Evolutionary conservation across 2,888 invertebrate genomes (phyloP).

Genomic region (Thera obeliscata): DNA sequence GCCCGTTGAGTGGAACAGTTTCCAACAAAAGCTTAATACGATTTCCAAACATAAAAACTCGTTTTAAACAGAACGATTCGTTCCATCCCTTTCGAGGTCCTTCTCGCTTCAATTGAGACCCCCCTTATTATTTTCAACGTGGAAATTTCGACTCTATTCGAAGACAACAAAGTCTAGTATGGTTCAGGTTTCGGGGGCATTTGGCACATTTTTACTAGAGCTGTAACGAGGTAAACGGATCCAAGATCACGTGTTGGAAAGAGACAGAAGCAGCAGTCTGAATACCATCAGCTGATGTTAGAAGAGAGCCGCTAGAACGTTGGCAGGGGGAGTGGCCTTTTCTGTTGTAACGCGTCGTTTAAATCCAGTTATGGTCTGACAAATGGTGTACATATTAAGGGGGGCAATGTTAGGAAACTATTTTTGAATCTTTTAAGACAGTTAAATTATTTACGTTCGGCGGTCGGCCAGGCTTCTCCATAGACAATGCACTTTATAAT

Average conservation of each 20-base stretch:
- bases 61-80: conserved; percentile 79
- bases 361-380: conserved; percentile 84
- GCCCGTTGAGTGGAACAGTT: conserved; percentile 83
- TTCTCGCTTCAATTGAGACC: conserved; percentile 76
- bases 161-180: conserved; percentile 41
- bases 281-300: conserved; percentile 30
- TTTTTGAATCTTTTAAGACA: conserved; percentile 85
- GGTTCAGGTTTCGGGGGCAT: conserved; percentile 37
- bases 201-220: conserved; percentile 64
- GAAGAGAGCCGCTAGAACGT: conserved; percentile 58
- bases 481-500: conserved; percentile 84
- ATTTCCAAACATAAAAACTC: conserved; percentile 85
- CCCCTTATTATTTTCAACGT: conserved; percentile 56
- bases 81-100: conserved; percentile 69
- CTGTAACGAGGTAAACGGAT: conserved; percentile 69
- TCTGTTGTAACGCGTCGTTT: conserved; percentile 76
- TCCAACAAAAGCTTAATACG: conserved; percentile 85
- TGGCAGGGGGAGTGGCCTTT: conserved; percentile 68
- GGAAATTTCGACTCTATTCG: conserved; percentile 40
- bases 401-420: conserved; percentile 84
- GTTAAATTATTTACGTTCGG: conserved; percentile 83
- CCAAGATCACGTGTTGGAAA: conserved; percentile 61
- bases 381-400: conserved; percentile 84
- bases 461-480: conserved; percentile 75
- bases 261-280: conserved; percentile 53